Evolutionary conservation across 2,888 invertebrate genomes (phyloP), one percentile per base, ranked within the genome.

Genomic region (Lepetodrilus schrolli): DNA sequence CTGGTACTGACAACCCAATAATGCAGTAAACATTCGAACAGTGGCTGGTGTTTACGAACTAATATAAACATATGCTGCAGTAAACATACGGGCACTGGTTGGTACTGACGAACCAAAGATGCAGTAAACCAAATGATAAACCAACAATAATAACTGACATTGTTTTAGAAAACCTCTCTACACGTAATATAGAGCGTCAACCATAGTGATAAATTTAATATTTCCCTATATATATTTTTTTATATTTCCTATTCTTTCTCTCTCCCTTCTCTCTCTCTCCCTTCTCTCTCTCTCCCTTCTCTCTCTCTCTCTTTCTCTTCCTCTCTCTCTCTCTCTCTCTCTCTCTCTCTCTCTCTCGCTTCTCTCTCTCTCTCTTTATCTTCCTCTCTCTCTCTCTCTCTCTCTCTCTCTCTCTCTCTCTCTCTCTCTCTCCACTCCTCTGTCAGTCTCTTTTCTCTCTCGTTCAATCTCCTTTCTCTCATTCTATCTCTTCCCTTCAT

Each of bases 301-400:
- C 48, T 10, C 48, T 48, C 48, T 10, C 10, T 48, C 48, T 10
- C 48, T 48, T 21, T 48, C 48, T 48, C 48, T 48, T 21, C 20
- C 4, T 48, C 48, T 48, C 48, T 48, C 48, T 48, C 48, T 48
- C 4, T 48, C 4, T 48, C 48, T 48, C 48, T 48, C 10, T 48
- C 48, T 48, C 48, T 48, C 48, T 48, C 48, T 48, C 48, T n/a
- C n/a, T n/a, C n/a, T n/a, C n/a, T n/a, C n/a, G n/a, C n/a, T n/a
- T 51, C 51, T 51, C 51, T 51, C 20, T 20, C 51, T 21, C 51
- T 51, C 51, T 51, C 20, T 51, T 13, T 20, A 20, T 51, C 51
- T 51, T 23, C 26, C 51, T 51, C 21, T 21, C 26, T 23, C 21
- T 8, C 1, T 26, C 20, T n/a, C 5, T 37, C 20, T 21, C 34